Conservation (phyloP, 1,140 invertebrate species). For the Pseudomyrmex concolor region DNA sequence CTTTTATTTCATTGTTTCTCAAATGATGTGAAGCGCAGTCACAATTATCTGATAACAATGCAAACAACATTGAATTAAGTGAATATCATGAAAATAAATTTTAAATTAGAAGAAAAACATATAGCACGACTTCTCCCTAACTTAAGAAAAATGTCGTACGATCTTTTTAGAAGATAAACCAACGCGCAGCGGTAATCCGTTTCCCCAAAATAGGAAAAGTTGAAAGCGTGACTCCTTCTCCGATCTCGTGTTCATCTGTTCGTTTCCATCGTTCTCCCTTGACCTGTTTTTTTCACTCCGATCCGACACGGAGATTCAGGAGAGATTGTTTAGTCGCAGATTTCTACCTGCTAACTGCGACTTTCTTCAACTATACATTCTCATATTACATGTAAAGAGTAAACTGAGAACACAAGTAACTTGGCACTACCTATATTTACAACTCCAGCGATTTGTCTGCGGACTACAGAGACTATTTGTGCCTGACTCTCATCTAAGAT, state of each 20-base stretch:
- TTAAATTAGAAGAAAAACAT: background rate
- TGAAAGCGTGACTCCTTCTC: slow-evolving; percentile 56
- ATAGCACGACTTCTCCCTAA: too few relatives aligned
- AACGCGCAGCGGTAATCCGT: slow-evolving; percentile 27
- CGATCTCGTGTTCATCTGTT: slow-evolving; percentile 22
- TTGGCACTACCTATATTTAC: background rate
- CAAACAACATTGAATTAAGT: too few relatives aligned
- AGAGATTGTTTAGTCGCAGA: slow-evolving; percentile 53
- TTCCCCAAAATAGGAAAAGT: slow-evolving; percentile 39
- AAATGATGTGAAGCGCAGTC: too few relatives aligned
- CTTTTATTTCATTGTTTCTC: background rate
- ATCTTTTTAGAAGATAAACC: background rate
- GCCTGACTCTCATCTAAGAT: background rate
- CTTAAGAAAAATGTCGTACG: too few relatives aligned
- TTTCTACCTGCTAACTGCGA: slow-evolving; percentile 63
- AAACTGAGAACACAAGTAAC: too few relatives aligned
- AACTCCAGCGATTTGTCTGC: background rate
- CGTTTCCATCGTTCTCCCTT: slow-evolving; percentile 42
- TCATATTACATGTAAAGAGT: too few relatives aligned
- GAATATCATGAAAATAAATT: background rate
- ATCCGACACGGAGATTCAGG: background rate
- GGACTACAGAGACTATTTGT: background rate
- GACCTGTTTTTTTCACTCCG: slow-evolving; percentile 43
- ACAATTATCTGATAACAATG: background rate
- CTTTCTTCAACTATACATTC: slow-evolving; percentile 5